Conservation (phyloP, 2,797 vertebrate genomes). For the Phrynocephalus forsythii region DNA sequence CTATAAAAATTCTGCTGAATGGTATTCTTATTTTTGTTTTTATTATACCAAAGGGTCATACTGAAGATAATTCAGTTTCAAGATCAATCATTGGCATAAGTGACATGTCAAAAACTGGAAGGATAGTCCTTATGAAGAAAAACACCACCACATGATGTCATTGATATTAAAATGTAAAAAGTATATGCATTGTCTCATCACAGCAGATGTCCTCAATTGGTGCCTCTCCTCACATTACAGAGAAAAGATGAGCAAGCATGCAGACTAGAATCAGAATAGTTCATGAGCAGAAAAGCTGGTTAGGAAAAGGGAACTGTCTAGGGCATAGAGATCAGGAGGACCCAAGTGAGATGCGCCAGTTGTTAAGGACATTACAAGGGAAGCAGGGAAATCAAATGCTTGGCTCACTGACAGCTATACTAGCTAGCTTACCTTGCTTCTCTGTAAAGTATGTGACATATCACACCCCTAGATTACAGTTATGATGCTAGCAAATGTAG, state of each 20-base stretch:
- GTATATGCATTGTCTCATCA: background rate
- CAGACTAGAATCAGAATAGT: background rate
- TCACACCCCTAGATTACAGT: background rate
- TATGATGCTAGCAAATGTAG: background rate
- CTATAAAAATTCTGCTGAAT: background rate
- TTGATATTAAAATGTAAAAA: conserved; percentile 13
- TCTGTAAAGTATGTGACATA: conserved; percentile 1
- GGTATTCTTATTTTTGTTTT: background rate
- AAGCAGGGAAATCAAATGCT: background rate
- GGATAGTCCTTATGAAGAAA: background rate
- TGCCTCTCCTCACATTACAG: background rate
- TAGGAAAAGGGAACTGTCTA: background rate
- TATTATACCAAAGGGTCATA: background rate
- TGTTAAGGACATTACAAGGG: background rate
- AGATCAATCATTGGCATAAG: too few relatives aligned
- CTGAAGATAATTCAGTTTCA: background rate
- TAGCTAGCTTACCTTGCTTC: background rate
- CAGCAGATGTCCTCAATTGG: background rate
- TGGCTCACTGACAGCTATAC: background rate
- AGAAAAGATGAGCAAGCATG: background rate
- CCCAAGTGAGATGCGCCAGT: background rate
- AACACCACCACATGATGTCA: background rate
- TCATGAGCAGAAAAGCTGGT: background rate
- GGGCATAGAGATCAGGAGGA: background rate
- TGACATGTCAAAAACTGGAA: background rate